Percentiles rank a stretch among this genome's conserved stretches.
phyloP scores from a whole-genome alignment of 2,888 invertebrate species.

The Drosophila paranaensis region DNA sequence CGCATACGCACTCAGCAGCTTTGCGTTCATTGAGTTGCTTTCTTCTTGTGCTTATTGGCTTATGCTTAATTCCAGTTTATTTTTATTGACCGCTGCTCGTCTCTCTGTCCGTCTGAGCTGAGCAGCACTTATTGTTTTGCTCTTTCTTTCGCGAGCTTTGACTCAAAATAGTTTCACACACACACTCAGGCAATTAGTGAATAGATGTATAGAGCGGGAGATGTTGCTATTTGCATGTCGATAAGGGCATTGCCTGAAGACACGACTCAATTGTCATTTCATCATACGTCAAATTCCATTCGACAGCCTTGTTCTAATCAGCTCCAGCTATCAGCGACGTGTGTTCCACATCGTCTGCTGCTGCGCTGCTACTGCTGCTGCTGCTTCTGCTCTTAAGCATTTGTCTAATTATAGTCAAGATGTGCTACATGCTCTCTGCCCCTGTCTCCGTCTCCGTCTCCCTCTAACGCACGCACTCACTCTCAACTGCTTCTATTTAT shows the following conservation, averaged over 20 bases:
- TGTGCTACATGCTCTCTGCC: conserved; percentile 10
- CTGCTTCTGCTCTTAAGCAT: conserved; percentile 42
- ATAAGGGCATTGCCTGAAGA: conserved; percentile 36
- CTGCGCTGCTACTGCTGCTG: conserved; percentile 5
- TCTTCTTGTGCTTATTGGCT: conserved; percentile 71
- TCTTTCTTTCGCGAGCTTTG: conserved; percentile 9
- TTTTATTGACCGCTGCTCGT: conserved; percentile 55
- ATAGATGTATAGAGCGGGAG: not conserved
- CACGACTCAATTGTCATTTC: conserved; percentile 43
- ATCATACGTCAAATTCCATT: conserved; percentile 49
- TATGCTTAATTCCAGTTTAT: conserved; percentile 78
- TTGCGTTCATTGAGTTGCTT: conserved; percentile 51
- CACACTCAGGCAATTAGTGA: conserved; percentile 10
- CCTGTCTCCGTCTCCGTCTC: not conserved
- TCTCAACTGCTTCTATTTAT: conserved; percentile 48
- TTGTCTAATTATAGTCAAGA: conserved; percentile 52
- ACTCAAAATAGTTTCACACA: conserved; percentile 1
- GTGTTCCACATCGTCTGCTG: conserved; percentile 36
- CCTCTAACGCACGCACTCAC: not conserved
- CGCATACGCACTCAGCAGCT: conserved; percentile 11
- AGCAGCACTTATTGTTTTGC: conserved; percentile 30
- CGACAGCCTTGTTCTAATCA: conserved; percentile 44
- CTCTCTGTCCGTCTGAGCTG: conserved; percentile 22
- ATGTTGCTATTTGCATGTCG: conserved; percentile 22
- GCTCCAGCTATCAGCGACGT: conserved; percentile 52